Percentiles rank a stretch among this genome's conserved stretches.
Conservation (phyloP, 1,140 invertebrate genomes). For the Cheumatopsyche charites region DNA sequence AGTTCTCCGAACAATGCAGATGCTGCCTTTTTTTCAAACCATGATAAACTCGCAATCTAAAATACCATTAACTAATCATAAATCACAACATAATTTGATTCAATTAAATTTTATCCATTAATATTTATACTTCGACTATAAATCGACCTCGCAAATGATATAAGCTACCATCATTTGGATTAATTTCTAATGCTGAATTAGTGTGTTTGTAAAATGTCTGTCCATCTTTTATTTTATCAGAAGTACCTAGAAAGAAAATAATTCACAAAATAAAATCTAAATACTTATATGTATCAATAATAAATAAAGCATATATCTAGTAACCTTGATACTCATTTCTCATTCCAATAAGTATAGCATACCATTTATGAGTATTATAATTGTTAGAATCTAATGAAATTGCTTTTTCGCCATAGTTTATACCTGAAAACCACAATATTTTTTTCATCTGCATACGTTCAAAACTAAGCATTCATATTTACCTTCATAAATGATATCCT, state of each 20-base stretch:
- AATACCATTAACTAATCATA: too few relatives aligned
- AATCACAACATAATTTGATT: too few relatives aligned
- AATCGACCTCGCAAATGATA: constrained; percentile 74
- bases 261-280: not conserved
- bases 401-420: constrained; percentile 65
- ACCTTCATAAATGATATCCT: constrained; percentile 66
- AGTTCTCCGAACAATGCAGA: constrained; percentile 71
- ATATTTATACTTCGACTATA: constrained; percentile 68
- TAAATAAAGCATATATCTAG: not conserved
- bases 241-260: constrained; percentile 57
- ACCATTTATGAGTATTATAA: constrained; percentile 79
- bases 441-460: not conserved
- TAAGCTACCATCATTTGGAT: constrained; percentile 69
- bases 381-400: constrained; percentile 62
- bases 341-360: constrained; percentile 72
- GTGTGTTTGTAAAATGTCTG: constrained; percentile 75
- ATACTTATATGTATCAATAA: not conserved
- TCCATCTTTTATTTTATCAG: constrained; percentile 75
- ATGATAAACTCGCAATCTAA: constrained; percentile 60
- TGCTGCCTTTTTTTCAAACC: constrained; percentile 76
- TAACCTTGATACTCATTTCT: constrained; percentile 35
- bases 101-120: constrained; percentile 55
- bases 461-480: constrained; percentile 31
- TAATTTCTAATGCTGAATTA: constrained; percentile 69
- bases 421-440: constrained; percentile 56